Percentiles rank a stretch among this genome's conserved stretches.
Evolutionary conservation across 2,888 invertebrate species (phyloP).

Genomic region (Imbricaverruca yamaguchii): DNA sequence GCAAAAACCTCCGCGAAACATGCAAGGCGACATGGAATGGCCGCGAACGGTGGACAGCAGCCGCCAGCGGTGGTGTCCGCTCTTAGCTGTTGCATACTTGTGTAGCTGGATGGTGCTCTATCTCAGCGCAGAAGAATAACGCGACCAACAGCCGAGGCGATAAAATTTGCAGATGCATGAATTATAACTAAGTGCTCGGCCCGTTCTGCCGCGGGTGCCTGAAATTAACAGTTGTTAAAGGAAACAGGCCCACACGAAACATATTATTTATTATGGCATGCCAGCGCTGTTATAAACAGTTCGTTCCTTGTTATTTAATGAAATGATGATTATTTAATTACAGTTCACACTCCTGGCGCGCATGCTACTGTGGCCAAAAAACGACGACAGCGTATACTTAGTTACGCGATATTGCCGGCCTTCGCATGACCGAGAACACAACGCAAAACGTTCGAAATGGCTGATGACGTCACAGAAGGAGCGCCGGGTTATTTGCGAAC

Average conservation of each 20-base stretch:
- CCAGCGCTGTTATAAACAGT: background rate
- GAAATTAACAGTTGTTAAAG: background rate
- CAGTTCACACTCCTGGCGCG: background rate
- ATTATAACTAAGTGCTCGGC: background rate
- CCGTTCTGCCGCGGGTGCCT: background rate
- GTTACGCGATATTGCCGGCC: background rate
- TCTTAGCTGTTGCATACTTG: slow-evolving; percentile 9
- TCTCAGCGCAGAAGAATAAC: background rate
- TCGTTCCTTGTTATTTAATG: slow-evolving; percentile 8
- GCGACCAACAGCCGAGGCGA: background rate
- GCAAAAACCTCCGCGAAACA: background rate
- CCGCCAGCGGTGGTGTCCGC: background rate
- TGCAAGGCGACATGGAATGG: background rate
- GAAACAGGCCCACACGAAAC: slow-evolving; percentile 4
- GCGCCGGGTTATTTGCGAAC: too few species aligned
- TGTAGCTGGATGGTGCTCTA: background rate
- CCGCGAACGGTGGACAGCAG: too few species aligned
- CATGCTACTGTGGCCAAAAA: slow-evolving; percentile 7
- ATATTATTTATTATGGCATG: background rate
- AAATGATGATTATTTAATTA: slow-evolving; percentile 20
- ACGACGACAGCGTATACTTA: background rate
- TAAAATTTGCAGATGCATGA: slow-evolving; percentile 21
- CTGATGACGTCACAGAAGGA: background rate
- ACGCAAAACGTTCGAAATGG: background rate
- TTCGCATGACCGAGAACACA: background rate